phyloP scores from a whole-genome alignment of 2,113 vertebrate genomes.

The Neotoma lepida region DNA sequence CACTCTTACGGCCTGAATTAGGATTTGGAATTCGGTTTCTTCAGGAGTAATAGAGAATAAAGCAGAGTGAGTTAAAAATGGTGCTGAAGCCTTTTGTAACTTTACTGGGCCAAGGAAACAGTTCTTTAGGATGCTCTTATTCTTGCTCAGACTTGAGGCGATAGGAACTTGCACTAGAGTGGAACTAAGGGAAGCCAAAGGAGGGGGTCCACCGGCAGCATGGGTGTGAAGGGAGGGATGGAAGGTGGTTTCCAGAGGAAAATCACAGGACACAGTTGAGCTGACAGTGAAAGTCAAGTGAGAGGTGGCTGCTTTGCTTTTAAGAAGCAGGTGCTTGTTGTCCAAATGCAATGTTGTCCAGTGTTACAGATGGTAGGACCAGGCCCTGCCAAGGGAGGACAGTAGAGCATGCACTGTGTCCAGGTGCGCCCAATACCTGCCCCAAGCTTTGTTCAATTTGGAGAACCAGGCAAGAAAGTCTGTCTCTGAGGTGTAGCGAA shows the following conservation, averaged over 20 bases:
- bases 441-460: constrained; percentile 17
- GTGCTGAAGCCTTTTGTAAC: not conserved
- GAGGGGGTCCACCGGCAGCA: not conserved
- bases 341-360: not conserved
- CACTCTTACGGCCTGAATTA: not conserved
- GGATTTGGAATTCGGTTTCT: constrained; percentile 24
- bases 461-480: constrained; percentile 18
- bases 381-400: not conserved
- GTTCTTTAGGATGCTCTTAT: not conserved
- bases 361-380: not conserved
- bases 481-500: constrained; percentile 1
- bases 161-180: not conserved
- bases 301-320: constrained; percentile 45
- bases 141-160: not conserved
- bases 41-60: constrained; percentile 4
- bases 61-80: not conserved
- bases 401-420: not conserved
- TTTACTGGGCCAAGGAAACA: constrained; percentile 30
- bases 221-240: not conserved
- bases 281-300: constrained; percentile 7
- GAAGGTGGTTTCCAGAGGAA: not conserved
- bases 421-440: not conserved
- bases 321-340: constrained; percentile 43
- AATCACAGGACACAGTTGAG: constrained; percentile 13
- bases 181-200: not conserved